phyloP scores from a whole-genome alignment of 64 coral and sea anemone genomes.

The Orbicella faveolata region DNA sequence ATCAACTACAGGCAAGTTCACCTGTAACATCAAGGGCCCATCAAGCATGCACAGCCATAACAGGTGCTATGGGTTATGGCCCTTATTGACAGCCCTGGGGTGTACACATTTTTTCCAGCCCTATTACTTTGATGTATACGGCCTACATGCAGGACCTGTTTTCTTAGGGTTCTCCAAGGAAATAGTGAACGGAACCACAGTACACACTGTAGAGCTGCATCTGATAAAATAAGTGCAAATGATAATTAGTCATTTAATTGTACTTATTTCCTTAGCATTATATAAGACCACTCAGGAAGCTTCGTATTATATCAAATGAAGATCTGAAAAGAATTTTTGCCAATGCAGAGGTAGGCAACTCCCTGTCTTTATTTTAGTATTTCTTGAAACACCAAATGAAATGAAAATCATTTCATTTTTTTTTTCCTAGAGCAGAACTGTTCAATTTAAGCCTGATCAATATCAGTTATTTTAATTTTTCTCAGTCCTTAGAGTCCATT shows the following conservation, averaged over 20 bases:
- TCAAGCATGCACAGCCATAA: no score
- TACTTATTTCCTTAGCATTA: conserved; percentile 34
- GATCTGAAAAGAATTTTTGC: conserved; percentile 51
- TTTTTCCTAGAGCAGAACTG: no score
- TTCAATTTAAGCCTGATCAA: no score
- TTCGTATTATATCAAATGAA: conserved; percentile 46
- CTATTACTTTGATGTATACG: no score
- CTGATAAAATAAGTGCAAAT: background rate
- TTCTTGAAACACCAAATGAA: background rate
- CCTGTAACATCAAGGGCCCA: no score
- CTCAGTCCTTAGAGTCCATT: conserved; percentile 56
- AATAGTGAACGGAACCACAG: no score
- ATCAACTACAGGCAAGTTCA: no score
- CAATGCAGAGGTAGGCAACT: conserved; percentile 45
- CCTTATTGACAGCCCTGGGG: no score
- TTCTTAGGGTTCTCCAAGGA: background rate
- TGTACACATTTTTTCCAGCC: no score
- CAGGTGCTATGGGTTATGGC: no score
- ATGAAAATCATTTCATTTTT: no score
- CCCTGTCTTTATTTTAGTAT: background rate
- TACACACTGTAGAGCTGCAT: background rate
- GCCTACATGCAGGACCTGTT: background rate
- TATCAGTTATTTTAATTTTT: background rate
- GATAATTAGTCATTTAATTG: background rate
- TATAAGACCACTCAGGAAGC: conserved; percentile 39